Base-by-base conservation (phyloP, 2,797 vertebrate species). In the Phoxinus dragarum region DNA sequence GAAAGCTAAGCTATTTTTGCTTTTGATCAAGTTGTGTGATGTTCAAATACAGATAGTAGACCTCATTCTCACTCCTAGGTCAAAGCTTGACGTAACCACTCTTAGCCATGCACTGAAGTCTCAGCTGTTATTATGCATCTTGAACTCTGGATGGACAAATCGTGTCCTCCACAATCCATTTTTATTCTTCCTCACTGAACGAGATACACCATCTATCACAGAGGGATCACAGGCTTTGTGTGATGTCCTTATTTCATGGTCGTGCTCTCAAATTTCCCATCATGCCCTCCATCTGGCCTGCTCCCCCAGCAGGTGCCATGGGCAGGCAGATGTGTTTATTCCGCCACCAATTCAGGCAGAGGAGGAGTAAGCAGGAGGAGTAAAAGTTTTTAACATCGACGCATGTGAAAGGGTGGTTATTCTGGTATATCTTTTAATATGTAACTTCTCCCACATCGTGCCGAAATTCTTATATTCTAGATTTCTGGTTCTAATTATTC, bases 171-270 rank as follows among this genome's bases (percentile, higher is more conserved):
- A 31, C 71, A 72, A 76, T 71, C 12, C 38, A 69, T 77, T 47
- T 66, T 2, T 36, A 73, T 71, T 64, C 27, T 27, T 9, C 27
- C 61, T 82, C 84, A 77, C 84, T 78, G 36, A 73, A 67, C 89
- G 91, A 94, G 91, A 89, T 90, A 89, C 88, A 86, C 83, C 76
- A 94, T 94, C 93, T 92, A 93, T 94, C 94, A 94, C 82, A 81
- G 44, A 17, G 81, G 84, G 92, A 93, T 93, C 94, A 94, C 91
- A 90, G 92, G 91, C 93, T 90, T 87, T 80, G 84, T 89, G 88
- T 80, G 84, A 87, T 90, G 91, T 91, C 88, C 88, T 88, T 90
- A 88, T 90, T 91, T 93, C 91, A 91, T 82, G 89, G 90, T 92
- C 90, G 87, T 67, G 80, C 90, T 91, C 56, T 88, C 83, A 84